Evolutionary conservation across 2,113 vertebrate genomes (phyloP), one percentile per base, ranked within the genome.

Genomic region (Prionailurus bengalensis): DNA sequence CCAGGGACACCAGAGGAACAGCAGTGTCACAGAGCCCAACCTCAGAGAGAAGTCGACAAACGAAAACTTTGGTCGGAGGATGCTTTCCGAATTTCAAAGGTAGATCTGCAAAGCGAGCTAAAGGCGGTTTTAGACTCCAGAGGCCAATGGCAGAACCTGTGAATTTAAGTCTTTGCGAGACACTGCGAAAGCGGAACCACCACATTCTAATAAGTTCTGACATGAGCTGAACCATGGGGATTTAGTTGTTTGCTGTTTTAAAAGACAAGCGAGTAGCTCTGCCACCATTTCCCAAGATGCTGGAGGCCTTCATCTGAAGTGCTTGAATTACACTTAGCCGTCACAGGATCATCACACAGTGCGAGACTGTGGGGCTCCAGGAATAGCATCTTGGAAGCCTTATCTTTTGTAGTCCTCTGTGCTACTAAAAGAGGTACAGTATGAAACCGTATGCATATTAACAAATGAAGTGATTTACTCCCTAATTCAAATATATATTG

Each of bases 1-100:
- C 68, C 65, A 97, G 93, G 97, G 95, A 98, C 98, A 94, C n/a
- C 80, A 95, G 94, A 97, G 33, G 53, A 96, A 79, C 1, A 84
- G 58, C 82, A 79, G 82, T 85, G 73, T 98, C 96, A 84, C 31
- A 96, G 79, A 94, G 78, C 63, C 97, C 39, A 94, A 45, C 91
- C 63, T 13, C 85, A 96, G 66, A 36, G 94, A 94, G 90, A 93
- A 91, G 0, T 5, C 25, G 0, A 70, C 0, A 53, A 94, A 97
- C 81, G 76, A 97, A 98, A 95, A 74, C 25, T 70, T 42, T 87
- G 88, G 70, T 87, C 80, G 33, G 55, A 89, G 79, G 85, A 98
- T 29, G 86, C 65, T 95, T 89, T 71, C 53, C 42, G 65, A 66
- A 86, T 68, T 78, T 94, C 55, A 8, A 15, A 81, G 92, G 70